Evolutionary conservation across 2,797 vertebrate species (phyloP), one percentile per base, ranked within the genome.

Genomic region (Schizopygopsis malacanthus): DNA sequence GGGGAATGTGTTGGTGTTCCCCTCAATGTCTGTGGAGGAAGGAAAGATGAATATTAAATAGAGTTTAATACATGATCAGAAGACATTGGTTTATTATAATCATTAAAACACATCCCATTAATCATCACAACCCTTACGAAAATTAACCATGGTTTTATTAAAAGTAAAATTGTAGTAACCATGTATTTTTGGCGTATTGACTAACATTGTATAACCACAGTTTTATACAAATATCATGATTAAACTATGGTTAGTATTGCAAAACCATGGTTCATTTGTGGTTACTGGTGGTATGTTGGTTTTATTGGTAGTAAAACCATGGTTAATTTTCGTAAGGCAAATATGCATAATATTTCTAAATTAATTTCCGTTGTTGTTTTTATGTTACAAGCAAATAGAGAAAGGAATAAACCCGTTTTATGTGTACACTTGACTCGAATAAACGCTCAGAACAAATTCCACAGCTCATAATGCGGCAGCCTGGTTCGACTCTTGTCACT

Each of bases 401-500:
- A 39, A 39, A 56, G 7, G 33, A n/a, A 61, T 9, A 18, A 67
- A 37, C 65, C 65, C 16, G 33, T 37, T 67, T 37, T 18, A 18
- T 18, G 33, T 6, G 39, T n/a, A 45, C 56, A 28, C 39, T 15
- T 61, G 37, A 79, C 52, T 39, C 25, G 50, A 37, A 75, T 15
- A 72, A 54, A 54, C 47, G 22, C 20, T 12, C 37, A 6, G n/a
- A 79, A 41, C 71, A 67, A 84, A 39, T 22, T 50, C 37, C 20
- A 20, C 11, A 37, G 3, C 33, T 5, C 56, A 69, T 41, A 12
- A 79, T n/a, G 65, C 65, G 18, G 20, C 39, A 16, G 22, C 50
- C 50, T 4, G 50, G 63, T 84, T 79, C 73, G 33, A 47, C 82
- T 69, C 56, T 63, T 75, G 72, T 61, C 52, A 80, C 54, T 67